Percentiles rank a stretch among this genome's conserved stretches.
These are phyloP conservation scores for Drepana falcataria DNA, from an alignment of 2,888 invertebrate species.

Conservation along the genomic window DNA sequence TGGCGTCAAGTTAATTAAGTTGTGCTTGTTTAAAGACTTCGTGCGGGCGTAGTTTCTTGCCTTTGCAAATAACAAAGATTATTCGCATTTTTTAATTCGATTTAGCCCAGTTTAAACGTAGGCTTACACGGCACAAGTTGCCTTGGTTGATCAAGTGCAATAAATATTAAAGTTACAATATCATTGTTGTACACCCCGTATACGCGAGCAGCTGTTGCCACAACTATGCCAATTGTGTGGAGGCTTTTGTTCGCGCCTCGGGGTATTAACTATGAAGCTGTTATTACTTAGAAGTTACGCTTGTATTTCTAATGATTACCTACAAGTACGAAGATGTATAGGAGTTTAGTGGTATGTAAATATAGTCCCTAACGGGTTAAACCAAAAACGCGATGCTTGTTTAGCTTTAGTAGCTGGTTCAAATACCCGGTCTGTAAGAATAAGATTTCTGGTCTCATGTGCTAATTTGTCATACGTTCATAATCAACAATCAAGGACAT, in stretches of 20 bases:
- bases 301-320: slow-evolving; percentile 9
- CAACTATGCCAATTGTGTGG: slow-evolving; percentile 69
- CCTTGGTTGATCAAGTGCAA: slow-evolving; percentile 68
- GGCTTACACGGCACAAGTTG: slow-evolving; percentile 36
- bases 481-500: too few relatives aligned
- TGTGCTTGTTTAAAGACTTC: slow-evolving; percentile 66
- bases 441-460: too few relatives aligned
- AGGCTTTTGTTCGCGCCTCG: slow-evolving; percentile 54
- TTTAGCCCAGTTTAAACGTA: slow-evolving; percentile 32
- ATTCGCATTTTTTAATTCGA: slow-evolving; percentile 53
- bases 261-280: slow-evolving; percentile 60
- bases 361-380: too few relatives aligned
- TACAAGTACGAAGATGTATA: slow-evolving; percentile 17
- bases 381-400: too few relatives aligned
- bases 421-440: too few relatives aligned
- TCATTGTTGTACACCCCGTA: slow-evolving; percentile 66
- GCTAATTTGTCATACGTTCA: too few relatives aligned
- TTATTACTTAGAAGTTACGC: slow-evolving; percentile 43
- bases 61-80: slow-evolving; percentile 58
- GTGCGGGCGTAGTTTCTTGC: slow-evolving; percentile 48
- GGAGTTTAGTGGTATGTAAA: slow-evolving; percentile 2
- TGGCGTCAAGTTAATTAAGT: slow-evolving; percentile 72
- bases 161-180: slow-evolving; percentile 76
- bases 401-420: too few relatives aligned
- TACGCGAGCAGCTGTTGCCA: slow-evolving; percentile 56